A percentile compares a stretch with the other conserved stretches of the same genome.
phyloP scores from a whole-genome alignment of 2,888 invertebrate genomes.

The Melieria crassipennis region DNA sequence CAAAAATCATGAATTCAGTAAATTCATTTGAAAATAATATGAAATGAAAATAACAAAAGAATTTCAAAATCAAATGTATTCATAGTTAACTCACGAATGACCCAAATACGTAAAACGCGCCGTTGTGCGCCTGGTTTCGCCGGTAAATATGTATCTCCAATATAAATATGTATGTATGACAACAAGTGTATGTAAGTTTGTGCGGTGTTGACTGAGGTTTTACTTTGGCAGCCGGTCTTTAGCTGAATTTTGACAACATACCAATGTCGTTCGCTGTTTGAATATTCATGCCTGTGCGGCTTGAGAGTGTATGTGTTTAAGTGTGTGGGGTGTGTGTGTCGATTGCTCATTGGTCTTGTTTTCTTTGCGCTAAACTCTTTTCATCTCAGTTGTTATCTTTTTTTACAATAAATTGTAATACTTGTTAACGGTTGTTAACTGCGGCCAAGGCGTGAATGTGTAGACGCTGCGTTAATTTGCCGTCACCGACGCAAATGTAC shows the following conservation, averaged over 20 bases:
- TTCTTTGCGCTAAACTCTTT: background rate
- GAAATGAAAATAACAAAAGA: background rate
- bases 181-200: background rate
- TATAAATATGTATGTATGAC: background rate
- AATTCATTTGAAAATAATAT: background rate
- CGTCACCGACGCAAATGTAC: too few species aligned
- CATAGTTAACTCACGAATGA: slow-evolving; percentile 32
- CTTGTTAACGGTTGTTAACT: too few species aligned
- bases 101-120: slow-evolving; percentile 31
- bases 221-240: background rate
- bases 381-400: background rate
- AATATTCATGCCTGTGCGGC: too few species aligned
- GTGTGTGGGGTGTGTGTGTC: too few species aligned
- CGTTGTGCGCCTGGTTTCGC: background rate
- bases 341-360: background rate
- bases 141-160: background rate
- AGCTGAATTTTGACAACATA: slow-evolving; percentile 26
- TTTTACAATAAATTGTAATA: too few species aligned
- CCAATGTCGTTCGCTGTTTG: background rate
- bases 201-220: background rate
- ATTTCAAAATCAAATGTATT: slow-evolving; percentile 11
- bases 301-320: too few species aligned
- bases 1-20: too few species aligned
- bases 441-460: too few species aligned
- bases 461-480: too few species aligned